phyloP scores from a whole-genome alignment of 35 echinoderm and acorn worm genomes.

The Ptychodera flava region DNA sequence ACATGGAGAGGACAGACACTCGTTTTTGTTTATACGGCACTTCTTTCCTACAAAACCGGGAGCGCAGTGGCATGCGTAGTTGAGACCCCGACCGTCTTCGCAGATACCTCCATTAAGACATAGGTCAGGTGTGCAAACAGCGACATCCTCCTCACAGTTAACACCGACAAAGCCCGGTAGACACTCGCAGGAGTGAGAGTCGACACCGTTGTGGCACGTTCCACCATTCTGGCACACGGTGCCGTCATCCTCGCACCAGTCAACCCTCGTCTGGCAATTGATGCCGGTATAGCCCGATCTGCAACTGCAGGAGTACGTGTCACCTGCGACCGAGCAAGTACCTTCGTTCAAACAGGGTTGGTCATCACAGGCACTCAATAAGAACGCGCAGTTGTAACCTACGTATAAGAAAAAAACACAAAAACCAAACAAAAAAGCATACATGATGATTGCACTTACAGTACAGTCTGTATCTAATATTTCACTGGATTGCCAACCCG shows the following conservation, averaged over 20 bases:
- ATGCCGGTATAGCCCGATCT: conserved; percentile 36
- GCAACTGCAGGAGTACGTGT: conserved; percentile 27
- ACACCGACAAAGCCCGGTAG: conserved; percentile 1
- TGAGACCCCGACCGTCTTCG: background rate
- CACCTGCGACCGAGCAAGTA: too few relatives aligned
- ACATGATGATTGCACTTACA: too few relatives aligned
- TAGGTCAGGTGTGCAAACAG: background rate
- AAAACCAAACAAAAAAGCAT: too few relatives aligned
- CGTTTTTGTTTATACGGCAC: background rate
- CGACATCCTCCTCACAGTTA: conserved; percentile 7
- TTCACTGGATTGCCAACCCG: too few relatives aligned
- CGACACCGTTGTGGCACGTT: background rate
- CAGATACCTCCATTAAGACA: conserved; percentile 15
- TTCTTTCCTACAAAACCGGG: conserved; percentile 50
- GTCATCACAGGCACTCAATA: conserved; percentile 10
- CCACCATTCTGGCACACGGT: too few relatives aligned
- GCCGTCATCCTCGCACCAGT: too few relatives aligned
- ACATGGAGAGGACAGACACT: conserved; percentile 5
- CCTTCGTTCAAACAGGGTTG: background rate
- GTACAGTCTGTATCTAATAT: too few relatives aligned
- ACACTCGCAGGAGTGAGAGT: background rate
- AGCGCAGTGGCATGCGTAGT: conserved; percentile 16
- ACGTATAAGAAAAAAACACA: too few relatives aligned
- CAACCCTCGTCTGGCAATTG: conserved; percentile 32
- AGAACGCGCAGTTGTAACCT: conserved; percentile 5